Evolutionary conservation across 2,797 vertebrate genomes (phyloP).

Genomic region (Jordanella pulchra): DNA sequence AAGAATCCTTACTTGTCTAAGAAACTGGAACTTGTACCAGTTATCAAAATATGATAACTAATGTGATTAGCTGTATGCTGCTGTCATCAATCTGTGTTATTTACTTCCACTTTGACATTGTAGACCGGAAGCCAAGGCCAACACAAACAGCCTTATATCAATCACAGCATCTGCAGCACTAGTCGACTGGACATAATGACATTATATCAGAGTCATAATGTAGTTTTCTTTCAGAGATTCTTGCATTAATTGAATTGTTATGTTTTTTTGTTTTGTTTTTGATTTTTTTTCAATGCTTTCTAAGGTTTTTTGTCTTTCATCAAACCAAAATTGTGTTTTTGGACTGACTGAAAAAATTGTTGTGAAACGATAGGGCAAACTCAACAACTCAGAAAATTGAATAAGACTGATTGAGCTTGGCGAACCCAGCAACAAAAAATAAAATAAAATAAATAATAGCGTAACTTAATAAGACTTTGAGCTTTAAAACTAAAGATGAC

Average conservation of each 20-base stretch:
- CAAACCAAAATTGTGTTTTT: background rate
- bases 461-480: background rate
- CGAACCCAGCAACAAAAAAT: background rate
- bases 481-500: background rate
- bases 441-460: too few species aligned
- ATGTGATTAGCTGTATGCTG: background rate
- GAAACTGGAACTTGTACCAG: background rate
- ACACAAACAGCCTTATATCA: background rate
- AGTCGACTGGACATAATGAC: background rate
- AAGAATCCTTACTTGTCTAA: background rate
- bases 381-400: background rate
- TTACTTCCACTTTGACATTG: slow-evolving; percentile 2
- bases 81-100: background rate
- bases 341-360: background rate
- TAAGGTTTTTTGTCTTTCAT: background rate
- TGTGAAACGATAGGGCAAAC: background rate
- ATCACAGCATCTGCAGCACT: slow-evolving; percentile 7
- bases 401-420: background rate
- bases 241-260: slow-evolving; percentile 1
- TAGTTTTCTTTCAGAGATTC: background rate
- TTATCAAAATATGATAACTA: background rate
- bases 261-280: background rate
- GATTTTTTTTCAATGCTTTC: background rate
- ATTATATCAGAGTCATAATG: slow-evolving; percentile 1
- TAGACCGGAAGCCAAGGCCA: background rate